A percentile compares a stretch with the other conserved stretches of the same genome.
These are phyloP conservation scores for Saguinus oedipus DNA, from an alignment of 2,797 vertebrate species.

Conservation along the genomic window DNA sequence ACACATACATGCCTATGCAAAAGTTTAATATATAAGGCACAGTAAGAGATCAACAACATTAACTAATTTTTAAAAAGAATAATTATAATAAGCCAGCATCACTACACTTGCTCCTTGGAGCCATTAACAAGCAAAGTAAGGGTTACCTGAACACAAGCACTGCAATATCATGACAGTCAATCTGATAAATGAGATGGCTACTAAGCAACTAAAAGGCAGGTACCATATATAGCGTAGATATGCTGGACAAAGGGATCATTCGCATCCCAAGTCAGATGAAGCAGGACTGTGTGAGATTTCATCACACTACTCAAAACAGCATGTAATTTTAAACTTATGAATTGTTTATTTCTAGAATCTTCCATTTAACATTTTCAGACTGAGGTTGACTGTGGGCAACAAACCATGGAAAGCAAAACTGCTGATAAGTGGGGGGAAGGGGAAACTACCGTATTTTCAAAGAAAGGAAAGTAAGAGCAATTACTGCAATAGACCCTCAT, in stretches of 20 bases:
- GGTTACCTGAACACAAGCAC: background rate
- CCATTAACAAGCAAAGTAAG: background rate
- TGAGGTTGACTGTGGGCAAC: background rate
- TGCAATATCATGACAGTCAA: background rate
- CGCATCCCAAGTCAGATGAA: background rate
- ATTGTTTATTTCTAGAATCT: background rate
- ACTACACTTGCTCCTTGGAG: background rate
- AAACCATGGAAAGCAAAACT: background rate
- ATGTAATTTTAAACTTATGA: background rate
- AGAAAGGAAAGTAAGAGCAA: constrained; percentile 30
- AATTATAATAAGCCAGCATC: background rate
- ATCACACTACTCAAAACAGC: background rate
- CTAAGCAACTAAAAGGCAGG: background rate
- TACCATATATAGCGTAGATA: background rate
- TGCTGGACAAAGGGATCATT: background rate
- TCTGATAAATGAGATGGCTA: background rate
- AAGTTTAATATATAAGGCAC: background rate
- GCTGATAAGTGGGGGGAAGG: background rate
- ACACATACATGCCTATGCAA: background rate
- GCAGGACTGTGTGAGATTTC: background rate
- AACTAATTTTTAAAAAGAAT: background rate
- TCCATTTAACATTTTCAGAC: background rate
- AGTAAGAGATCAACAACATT: background rate
- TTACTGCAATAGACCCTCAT: background rate
- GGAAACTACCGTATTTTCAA: background rate